Percentiles rank a stretch among this genome's conserved stretches.
Evolutionary conservation across 1,140 invertebrate species (phyloP).

Genomic region (Nephila pilipes): DNA sequence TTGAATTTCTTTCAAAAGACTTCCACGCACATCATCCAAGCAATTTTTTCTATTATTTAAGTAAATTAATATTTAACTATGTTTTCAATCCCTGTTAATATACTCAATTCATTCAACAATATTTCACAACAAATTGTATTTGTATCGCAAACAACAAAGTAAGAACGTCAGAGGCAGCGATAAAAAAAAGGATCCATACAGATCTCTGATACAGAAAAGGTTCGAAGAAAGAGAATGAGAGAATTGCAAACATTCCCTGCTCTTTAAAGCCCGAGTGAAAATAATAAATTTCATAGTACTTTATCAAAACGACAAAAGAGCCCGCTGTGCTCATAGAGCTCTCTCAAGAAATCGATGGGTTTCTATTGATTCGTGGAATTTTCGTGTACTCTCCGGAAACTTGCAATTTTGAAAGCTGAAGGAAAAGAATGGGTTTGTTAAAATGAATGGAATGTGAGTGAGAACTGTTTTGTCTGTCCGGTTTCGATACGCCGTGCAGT

Average conservation of each 20-base stretch:
- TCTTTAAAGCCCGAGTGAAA: not conserved
- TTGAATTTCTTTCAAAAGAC: no score
- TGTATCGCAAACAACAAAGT: no score
- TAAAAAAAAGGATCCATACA: no score
- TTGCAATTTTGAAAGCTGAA: slow-evolving; percentile 32
- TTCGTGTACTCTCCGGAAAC: slow-evolving; percentile 18
- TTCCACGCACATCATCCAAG: no score
- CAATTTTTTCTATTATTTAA: no score
- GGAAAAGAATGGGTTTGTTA: not conserved
- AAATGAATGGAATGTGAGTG: not conserved
- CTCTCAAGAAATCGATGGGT: slow-evolving; percentile 20
- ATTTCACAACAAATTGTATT: no score
- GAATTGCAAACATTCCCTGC: not conserved
- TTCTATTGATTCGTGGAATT: slow-evolving; percentile 39
- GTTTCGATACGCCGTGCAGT: not conserved
- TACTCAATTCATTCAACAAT: no score
- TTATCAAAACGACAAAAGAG: slow-evolving; percentile 36
- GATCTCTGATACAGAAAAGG: no score
- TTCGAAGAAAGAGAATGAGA: not conserved
- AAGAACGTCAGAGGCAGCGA: no score
- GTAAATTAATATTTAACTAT: no score
- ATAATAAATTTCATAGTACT: slow-evolving; percentile 27
- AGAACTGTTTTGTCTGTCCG: not conserved
- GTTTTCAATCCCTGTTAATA: no score
- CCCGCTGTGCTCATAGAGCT: slow-evolving; percentile 11